These are phyloP conservation scores for Engraulis encrasicolus DNA, from an alignment of 2,113 vertebrate species.

Conservation along the genomic window DNA sequence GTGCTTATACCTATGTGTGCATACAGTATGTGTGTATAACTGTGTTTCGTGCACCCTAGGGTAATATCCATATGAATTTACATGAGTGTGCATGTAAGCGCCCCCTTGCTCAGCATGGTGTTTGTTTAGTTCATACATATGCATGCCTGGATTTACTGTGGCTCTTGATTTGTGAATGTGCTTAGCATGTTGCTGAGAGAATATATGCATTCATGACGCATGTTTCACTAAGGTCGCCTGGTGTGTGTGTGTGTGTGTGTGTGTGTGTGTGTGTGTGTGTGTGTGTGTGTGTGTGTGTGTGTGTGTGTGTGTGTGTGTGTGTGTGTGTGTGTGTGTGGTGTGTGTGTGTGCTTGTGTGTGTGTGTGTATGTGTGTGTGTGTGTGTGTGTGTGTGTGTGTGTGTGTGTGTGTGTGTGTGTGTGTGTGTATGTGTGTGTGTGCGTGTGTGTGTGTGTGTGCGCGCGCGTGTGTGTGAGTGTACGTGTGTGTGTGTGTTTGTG, in stretches of 20 bases:
- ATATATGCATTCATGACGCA: constrained; percentile 30
- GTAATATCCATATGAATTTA: background rate
- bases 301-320: constrained; percentile 43
- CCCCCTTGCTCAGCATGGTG: background rate
- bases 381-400: background rate
- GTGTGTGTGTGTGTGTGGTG: too few species aligned
- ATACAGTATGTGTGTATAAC: constrained; percentile 11
- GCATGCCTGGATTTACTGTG: background rate
- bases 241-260: too few species aligned
- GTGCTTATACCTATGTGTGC: background rate
- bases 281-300: too few species aligned
- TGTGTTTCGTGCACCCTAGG: background rate
- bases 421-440: too few species aligned
- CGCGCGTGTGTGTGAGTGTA: too few species aligned
- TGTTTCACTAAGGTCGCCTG: too few species aligned
- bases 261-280: too few species aligned
- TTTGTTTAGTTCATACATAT: background rate
- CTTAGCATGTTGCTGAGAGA: background rate
- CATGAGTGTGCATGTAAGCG: background rate
- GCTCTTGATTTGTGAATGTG: background rate
- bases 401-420: background rate
- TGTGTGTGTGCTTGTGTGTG: background rate
- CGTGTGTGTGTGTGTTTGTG: too few species aligned
- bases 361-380: background rate
- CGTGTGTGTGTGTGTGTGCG: too few species aligned